Evolutionary conservation across 2,113 vertebrate species (phyloP).

Genomic region (Erythrolamprus reginae): DNA sequence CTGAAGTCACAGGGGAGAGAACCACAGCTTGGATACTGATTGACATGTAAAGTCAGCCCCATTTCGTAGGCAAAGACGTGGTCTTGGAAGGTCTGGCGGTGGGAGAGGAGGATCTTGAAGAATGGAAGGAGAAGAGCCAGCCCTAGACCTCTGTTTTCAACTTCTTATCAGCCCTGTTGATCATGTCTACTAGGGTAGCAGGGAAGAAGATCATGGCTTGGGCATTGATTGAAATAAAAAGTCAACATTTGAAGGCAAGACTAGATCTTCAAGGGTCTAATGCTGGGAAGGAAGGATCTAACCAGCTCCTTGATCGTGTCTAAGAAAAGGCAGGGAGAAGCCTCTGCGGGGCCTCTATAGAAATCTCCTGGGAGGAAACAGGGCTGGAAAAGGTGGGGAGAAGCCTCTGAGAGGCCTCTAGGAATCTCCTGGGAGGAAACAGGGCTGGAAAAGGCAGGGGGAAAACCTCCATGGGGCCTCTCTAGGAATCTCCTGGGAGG

Average conservation of each 20-base stretch:
- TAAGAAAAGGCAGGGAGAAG: too few species aligned
- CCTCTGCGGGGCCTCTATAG: too few species aligned
- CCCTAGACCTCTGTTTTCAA: neutral
- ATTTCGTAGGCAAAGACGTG: slow-evolving; percentile 23
- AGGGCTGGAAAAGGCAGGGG: too few species aligned
- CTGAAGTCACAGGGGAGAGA: neutral
- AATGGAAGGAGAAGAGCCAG: neutral
- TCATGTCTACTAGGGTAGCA: slow-evolving; percentile 9
- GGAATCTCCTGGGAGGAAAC: too few species aligned
- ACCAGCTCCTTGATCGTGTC: too few species aligned
- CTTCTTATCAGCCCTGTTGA: slow-evolving; percentile 30
- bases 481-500: too few species aligned
- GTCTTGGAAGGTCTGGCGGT: neutral
- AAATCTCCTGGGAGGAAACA: too few species aligned
- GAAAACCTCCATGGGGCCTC: too few species aligned
- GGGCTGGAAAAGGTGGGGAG: too few species aligned
- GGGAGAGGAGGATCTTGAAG: neutral
- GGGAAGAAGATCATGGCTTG: slow-evolving; percentile 16
- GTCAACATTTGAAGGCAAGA: slow-evolving; percentile 28
- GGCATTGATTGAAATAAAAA: slow-evolving; percentile 18
- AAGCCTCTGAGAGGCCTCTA: too few species aligned
- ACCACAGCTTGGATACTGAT: slow-evolving; percentile 20
- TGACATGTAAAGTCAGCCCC: slow-evolving; percentile 8
- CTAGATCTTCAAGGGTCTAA: neutral
- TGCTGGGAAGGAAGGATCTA: neutral